Evolutionary conservation across 2,797 vertebrate genomes (phyloP).

Genomic region (Etheostoma perlongum): DNA sequence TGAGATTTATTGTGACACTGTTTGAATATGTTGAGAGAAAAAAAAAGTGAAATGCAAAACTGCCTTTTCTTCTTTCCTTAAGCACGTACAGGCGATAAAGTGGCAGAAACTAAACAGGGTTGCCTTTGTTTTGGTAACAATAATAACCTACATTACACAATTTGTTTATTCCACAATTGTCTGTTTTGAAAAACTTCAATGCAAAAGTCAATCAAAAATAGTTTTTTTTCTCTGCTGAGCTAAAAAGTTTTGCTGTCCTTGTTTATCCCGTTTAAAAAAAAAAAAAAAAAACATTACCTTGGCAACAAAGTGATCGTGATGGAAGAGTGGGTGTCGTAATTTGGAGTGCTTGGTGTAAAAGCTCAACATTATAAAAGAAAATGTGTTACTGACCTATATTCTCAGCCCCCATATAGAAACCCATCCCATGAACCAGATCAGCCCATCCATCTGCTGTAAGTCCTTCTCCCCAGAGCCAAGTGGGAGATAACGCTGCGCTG

Average conservation of each 20-base stretch:
- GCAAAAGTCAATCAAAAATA: conserved; percentile 30
- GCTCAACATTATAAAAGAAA: conserved; percentile 72
- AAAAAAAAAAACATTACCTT: conserved; percentile 50
- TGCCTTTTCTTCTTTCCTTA: conserved; percentile 7
- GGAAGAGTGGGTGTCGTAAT: conserved; percentile 71
- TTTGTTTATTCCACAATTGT: conserved; percentile 3
- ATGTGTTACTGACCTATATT: conserved; percentile 83
- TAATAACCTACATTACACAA: not conserved
- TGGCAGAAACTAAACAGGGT: not conserved
- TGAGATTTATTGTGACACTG: conserved; percentile 44
- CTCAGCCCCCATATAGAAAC: conserved; percentile 69
- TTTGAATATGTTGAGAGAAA: conserved; percentile 25
- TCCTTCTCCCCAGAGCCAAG: conserved; percentile 60
- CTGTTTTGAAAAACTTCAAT: conserved; percentile 10
- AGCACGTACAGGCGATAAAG: conserved; percentile 4
- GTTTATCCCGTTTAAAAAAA: not conserved
- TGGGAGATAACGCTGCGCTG: conserved; percentile 63
- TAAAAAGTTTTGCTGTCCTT: conserved; percentile 27
- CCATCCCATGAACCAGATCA: conserved; percentile 71
- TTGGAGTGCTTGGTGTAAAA: conserved; percentile 63
- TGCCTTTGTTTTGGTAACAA: conserved; percentile 15
- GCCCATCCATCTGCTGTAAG: conserved; percentile 72
- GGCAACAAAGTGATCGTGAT: conserved; percentile 71
- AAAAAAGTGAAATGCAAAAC: conserved; percentile 14
- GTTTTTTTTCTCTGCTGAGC: not conserved